Conservation (phyloP, 2,113 vertebrate genomes). For the Micromys minutus region DNA sequence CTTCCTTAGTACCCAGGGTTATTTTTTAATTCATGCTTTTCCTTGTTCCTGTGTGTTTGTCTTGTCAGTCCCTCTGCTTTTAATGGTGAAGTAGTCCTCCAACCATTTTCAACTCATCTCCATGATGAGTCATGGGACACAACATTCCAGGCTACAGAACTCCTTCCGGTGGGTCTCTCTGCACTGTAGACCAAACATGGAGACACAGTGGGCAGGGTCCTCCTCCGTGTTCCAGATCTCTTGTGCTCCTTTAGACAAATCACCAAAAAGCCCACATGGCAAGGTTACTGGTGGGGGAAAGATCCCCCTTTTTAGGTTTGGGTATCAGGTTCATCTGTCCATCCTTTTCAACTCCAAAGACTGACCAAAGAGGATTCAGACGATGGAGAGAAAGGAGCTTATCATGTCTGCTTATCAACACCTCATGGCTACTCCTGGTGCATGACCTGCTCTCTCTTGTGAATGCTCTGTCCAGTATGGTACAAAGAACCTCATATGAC, state of each 20-base stretch:
- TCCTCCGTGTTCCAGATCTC: not conserved
- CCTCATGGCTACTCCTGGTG: not conserved
- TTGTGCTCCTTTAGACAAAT: not conserved
- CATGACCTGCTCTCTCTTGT: not conserved
- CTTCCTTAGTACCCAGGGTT: constrained; percentile 90
- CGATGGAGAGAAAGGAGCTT: not conserved
- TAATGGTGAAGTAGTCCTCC: constrained; percentile 94
- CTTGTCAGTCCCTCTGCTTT: constrained; percentile 95
- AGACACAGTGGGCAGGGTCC: not conserved
- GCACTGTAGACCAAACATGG: not conserved
- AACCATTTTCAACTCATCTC: constrained; percentile 96
- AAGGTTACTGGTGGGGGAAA: not conserved
- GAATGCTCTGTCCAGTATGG: not conserved
- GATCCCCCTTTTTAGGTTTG: not conserved
- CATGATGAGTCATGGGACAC: constrained; percentile 92
- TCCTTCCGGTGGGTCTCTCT: constrained; percentile 70
- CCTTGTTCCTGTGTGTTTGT: constrained; percentile 91
- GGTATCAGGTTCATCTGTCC: not conserved
- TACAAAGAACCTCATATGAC: not conserved
- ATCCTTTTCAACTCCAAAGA: not conserved
- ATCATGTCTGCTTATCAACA: not conserved
- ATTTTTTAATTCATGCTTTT: constrained; percentile 92
- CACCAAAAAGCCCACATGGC: not conserved
- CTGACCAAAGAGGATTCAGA: not conserved
- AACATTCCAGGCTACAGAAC: constrained; percentile 91